Evolutionary conservation across 2,888 invertebrate species (phyloP).

Genomic region (Heliothis peltigera): DNA sequence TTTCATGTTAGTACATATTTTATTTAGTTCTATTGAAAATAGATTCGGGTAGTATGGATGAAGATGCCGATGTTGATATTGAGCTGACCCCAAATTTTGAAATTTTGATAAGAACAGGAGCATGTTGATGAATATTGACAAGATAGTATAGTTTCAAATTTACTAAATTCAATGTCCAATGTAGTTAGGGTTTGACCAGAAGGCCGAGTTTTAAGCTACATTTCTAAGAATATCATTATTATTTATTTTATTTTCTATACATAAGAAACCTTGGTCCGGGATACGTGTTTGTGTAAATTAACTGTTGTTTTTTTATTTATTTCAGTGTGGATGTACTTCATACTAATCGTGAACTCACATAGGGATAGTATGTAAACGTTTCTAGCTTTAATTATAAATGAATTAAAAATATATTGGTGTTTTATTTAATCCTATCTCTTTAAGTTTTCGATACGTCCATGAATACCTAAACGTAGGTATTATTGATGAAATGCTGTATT

Average conservation of each 20-base stretch:
- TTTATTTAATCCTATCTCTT: not conserved
- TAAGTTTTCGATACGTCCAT: no score
- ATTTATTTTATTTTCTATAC: no score
- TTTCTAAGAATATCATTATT: no score
- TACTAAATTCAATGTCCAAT: not conserved
- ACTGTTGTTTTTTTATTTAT: constrained; percentile 6
- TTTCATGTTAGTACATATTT: constrained; percentile 61
- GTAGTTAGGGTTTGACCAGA: no score
- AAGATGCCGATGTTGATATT: no score
- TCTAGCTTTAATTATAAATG: not conserved
- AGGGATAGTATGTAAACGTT: constrained; percentile 50
- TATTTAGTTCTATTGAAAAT: not conserved
- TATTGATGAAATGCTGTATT: no score
- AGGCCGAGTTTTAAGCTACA: not conserved
- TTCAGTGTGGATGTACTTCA: constrained; percentile 68
- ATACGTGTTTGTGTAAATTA: not conserved
- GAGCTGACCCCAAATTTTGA: no score
- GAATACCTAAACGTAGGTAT: no score
- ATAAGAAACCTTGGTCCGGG: no score
- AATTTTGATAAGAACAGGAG: no score
- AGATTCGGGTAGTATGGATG: no score
- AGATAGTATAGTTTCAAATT: not conserved
- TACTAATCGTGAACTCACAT: constrained; percentile 66
- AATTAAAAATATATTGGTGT: not conserved
- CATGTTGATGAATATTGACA: not conserved